Evolutionary conservation across 2,113 vertebrate genomes (phyloP).

Genomic region (Callithrix jacchus): DNA sequence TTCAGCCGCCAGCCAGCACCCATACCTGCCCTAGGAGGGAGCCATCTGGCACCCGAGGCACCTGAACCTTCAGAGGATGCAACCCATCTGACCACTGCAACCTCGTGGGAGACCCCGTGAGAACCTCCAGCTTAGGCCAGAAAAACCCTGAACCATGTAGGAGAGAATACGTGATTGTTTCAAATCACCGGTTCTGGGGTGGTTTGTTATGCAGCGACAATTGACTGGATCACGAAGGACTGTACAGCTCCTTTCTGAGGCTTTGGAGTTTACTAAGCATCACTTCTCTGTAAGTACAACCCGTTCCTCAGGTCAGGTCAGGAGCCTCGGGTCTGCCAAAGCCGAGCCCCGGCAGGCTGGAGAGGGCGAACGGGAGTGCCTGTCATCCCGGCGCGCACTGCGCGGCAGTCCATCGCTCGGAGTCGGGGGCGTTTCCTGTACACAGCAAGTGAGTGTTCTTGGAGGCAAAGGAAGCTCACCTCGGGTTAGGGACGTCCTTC

Average conservation of each 20-base stretch:
- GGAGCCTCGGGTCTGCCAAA: neutral
- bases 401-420: too few species aligned
- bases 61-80: neutral
- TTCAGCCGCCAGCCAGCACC: neutral
- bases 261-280: neutral
- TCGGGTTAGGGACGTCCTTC: too few species aligned
- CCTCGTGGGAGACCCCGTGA: neutral
- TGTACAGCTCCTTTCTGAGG: neutral
- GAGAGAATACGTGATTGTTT: neutral
- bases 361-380: neutral
- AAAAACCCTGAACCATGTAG: neutral
- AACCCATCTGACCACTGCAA: neutral
- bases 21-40: neutral
- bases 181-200: neutral
- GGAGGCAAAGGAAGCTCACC: neutral
- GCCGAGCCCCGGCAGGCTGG: fast-evolving
- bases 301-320: neutral
- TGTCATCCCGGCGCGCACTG: neutral
- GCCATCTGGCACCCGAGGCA: neutral
- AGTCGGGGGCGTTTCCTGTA: neutral
- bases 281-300: neutral
- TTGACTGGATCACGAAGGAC: neutral
- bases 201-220: neutral
- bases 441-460: neutral
- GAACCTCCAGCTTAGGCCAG: neutral